A percentile compares a stretch with the other conserved stretches of the same genome.
Conservation (phyloP, 2,113 vertebrate species). For the Balaeniceps rex region DNA sequence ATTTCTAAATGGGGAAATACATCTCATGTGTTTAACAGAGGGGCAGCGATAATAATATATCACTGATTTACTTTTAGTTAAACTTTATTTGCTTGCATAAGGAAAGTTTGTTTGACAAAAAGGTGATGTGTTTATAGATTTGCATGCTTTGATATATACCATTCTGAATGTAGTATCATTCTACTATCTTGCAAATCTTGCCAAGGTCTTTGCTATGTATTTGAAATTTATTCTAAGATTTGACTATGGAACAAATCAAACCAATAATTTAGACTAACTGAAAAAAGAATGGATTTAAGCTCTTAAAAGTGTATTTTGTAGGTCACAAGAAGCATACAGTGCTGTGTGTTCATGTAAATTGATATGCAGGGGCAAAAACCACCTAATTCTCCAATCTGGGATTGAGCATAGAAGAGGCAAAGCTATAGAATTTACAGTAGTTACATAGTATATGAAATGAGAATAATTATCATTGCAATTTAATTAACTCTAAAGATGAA, state of each 20-base stretch:
- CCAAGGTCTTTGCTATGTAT: background rate
- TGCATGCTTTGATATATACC: background rate
- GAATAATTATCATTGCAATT: background rate
- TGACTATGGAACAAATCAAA: background rate
- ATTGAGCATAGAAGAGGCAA: background rate
- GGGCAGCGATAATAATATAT: background rate
- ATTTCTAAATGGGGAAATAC: background rate
- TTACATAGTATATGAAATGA: background rate
- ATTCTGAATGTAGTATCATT: background rate
- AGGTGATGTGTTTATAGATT: background rate
- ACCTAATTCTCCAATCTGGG: background rate
- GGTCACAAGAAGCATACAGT: background rate
- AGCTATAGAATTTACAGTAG: background rate
- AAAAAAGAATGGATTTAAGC: background rate
- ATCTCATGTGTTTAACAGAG: background rate
- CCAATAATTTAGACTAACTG: background rate
- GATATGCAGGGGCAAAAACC: background rate
- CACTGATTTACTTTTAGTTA: background rate
- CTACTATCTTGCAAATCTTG: background rate
- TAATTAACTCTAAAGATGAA: background rate
- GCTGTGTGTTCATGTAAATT: background rate
- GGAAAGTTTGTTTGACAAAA: background rate
- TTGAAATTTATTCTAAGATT: background rate
- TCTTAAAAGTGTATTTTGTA: background rate
- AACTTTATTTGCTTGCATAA: background rate